Conservation (phyloP, 2,888 invertebrate species). For the Ormyrus rosae region DNA sequence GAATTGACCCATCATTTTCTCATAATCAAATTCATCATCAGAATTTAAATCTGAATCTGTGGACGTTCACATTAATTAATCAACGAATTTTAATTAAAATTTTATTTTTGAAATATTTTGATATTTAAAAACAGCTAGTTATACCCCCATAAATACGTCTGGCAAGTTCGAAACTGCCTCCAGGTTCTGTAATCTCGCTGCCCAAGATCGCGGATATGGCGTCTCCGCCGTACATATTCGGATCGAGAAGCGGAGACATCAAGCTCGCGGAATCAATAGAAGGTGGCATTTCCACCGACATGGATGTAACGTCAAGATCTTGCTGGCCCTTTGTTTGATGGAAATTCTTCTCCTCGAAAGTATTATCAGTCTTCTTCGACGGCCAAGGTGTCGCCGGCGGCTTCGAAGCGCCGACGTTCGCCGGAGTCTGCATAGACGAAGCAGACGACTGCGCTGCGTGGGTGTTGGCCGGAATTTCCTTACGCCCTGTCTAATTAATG, state of each 20-base stretch:
- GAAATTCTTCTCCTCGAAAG: no score
- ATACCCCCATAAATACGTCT: constrained; percentile 29
- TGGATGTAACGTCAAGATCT: not conserved
- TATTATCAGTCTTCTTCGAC: no score
- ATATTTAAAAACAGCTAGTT: not conserved
- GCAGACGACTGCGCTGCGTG: no score
- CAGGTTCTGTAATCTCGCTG: constrained; percentile 54
- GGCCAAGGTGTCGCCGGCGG: no score
- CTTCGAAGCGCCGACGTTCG: no score
- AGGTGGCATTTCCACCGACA: not conserved
- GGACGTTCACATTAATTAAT: not conserved
- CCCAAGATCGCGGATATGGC: constrained; percentile 53
- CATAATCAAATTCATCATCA: constrained; percentile 41
- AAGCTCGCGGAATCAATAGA: constrained; percentile 5
- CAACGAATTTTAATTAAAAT: not conserved
- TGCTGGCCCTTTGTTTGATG: not conserved
- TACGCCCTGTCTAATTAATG: no score
- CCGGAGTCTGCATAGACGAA: no score
- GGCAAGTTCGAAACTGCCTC: constrained; percentile 42
- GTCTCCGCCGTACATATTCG: constrained; percentile 8
- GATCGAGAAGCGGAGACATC: constrained; percentile 16
- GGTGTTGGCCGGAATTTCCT: no score
- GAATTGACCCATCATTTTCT: constrained; percentile 40
- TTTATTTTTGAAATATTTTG: not conserved
- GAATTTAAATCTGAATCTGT: constrained; percentile 51